Conservation (phyloP, 1,140 invertebrate genomes). For the Ceratosolen solmsi region DNA sequence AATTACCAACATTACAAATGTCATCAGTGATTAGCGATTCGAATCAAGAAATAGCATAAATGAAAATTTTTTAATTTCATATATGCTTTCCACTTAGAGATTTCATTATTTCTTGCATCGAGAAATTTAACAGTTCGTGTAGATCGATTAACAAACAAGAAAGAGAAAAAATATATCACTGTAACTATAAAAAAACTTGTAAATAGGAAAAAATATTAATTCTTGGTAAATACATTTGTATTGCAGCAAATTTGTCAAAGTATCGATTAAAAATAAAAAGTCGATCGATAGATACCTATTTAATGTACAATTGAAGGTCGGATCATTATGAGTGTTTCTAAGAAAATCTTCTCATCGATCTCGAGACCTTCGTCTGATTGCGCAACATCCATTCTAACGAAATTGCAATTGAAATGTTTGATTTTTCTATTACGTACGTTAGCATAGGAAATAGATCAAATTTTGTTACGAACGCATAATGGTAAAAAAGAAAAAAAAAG, state of each 20-base stretch:
- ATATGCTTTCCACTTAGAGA: too few species aligned
- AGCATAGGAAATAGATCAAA: not conserved
- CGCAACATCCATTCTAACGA: not conserved
- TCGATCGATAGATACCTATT: not conserved
- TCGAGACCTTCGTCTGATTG: slow-evolving; percentile 2
- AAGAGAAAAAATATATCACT: too few species aligned
- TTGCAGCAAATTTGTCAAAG: not conserved
- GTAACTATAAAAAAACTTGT: too few species aligned
- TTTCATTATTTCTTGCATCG: too few species aligned
- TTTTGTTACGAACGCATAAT: not conserved
- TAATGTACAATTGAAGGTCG: not conserved
- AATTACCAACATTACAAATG: too few species aligned
- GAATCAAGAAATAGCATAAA: too few species aligned
- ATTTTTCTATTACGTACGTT: not conserved
- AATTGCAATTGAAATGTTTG: not conserved
- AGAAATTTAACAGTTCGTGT: too few species aligned
- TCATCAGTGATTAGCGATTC: too few species aligned
- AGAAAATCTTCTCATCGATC: slow-evolving; percentile 17
- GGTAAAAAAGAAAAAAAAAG: not conserved
- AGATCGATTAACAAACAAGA: too few species aligned
- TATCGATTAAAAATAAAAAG: not conserved
- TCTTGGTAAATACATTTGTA: too few species aligned
- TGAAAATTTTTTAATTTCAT: too few species aligned
- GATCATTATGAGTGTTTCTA: slow-evolving; percentile 5
- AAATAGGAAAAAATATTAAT: too few species aligned